Evolutionary conservation across 2,113 vertebrate genomes (phyloP).

Genomic region (Dissostichus mawsoni): DNA sequence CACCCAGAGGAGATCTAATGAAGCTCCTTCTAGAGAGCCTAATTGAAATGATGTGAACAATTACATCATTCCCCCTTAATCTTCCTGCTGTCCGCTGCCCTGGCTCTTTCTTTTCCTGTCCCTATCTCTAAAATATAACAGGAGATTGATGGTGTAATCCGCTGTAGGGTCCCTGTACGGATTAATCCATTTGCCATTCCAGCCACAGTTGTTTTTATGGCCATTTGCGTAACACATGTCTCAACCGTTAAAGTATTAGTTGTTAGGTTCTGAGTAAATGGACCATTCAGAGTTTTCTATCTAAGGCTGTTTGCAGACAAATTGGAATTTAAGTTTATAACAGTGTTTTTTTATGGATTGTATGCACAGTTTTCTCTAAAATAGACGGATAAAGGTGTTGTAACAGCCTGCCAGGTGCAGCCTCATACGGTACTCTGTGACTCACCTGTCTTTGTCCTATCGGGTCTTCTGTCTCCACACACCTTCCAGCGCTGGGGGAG

Average conservation of each 20-base stretch:
- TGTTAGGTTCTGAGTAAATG: no score
- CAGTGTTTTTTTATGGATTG: background rate
- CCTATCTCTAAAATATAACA: conserved; percentile 24
- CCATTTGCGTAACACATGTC: conserved; percentile 35
- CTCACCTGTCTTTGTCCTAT: conserved; percentile 26
- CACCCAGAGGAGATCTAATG: conserved; percentile 36
- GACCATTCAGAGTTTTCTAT: no score
- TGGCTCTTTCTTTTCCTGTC: conserved; percentile 10
- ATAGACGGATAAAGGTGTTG: background rate
- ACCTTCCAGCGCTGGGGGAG: background rate
- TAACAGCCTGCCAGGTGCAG: background rate
- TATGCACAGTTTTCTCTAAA: background rate
- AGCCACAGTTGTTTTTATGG: conserved; percentile 18
- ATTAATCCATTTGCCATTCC: conserved; percentile 51
- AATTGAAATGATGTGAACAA: conserved; percentile 44
- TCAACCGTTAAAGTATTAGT: background rate
- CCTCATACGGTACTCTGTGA: conserved; percentile 1
- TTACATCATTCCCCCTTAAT: conserved; percentile 37
- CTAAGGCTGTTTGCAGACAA: no score
- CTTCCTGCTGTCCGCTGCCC: conserved; percentile 7
- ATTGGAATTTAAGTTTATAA: background rate
- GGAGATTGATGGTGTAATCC: conserved; percentile 51
- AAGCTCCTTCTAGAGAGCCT: conserved; percentile 13
- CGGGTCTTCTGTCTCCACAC: conserved; percentile 1
- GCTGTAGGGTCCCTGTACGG: background rate